Evolutionary conservation across 1,140 invertebrate genomes (phyloP), one percentile per base, ranked within the genome.

Genomic region (Babylonia areolata): DNA sequence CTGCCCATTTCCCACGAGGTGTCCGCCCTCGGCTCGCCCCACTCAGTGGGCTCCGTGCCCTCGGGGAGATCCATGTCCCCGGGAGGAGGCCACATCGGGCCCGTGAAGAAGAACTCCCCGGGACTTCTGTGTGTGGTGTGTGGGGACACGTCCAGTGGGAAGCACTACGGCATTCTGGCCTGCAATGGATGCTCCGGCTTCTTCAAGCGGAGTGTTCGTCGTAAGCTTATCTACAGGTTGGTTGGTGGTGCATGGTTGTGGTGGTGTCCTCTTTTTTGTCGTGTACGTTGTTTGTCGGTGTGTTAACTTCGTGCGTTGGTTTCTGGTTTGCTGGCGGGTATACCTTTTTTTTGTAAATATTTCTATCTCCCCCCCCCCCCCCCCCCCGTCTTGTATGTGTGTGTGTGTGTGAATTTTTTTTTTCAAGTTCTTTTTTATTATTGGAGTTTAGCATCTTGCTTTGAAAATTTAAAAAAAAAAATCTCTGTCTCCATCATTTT

Each of bases 141-240:
- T 92, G 98, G 98, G 0, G 98, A 99, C 93, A 99, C 98, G 1
- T 98, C 97, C 84, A 98, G 97, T 9, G 99, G 99, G 0, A 99
- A 99, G 93, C 98, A 99, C 94, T 99, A 99, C 94, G 99, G 99
- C 0, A 99, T 99, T 88, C 95, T 99, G n/a, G 99, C 98, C 0
- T 99, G 99, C 94, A 99, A 99, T 92, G 99, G 99, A 0, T 99
- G 99, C 95, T 98, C 97, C 78, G 99, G 99, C 3, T 99, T 99
- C 95, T 99, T 99, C 95, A 99, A 99, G 93, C 95, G 99, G 88
- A 99, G 98, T 89, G 99, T 99, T 40, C 95, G 99, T 54, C 96
- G 99, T 89, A 99, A 99, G 95, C 96, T 99, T 71, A 99, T 99
- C 88, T 99, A 99, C 95, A 97, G 98, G 98, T 99, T 94, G 31